Conservation (phyloP, 35 echinoderm and acorn worm species). For the Patiria miniata region DNA sequence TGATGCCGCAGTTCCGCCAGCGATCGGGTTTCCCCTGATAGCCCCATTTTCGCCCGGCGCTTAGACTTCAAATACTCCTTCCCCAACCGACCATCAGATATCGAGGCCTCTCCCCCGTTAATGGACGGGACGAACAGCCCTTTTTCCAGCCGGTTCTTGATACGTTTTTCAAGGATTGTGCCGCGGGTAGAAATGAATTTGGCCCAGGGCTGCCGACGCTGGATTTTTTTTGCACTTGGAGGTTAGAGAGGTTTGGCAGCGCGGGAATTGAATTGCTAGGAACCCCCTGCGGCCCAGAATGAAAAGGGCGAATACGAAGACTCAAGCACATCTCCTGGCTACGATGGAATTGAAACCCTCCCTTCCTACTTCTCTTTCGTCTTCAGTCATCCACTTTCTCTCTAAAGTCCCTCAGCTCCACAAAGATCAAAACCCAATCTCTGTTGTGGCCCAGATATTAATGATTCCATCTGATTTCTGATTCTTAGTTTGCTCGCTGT, state of each 20-base stretch:
- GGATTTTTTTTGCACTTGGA: slow-evolving; percentile 17
- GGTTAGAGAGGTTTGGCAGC: background rate
- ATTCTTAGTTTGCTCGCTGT: background rate
- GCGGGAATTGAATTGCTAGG: background rate
- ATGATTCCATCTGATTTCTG: background rate
- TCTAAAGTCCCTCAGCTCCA: too few relatives aligned
- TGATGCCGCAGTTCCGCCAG: slow-evolving; percentile 49
- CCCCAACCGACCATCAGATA: slow-evolving; percentile 9
- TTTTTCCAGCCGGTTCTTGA: slow-evolving; percentile 7
- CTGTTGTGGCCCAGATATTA: slow-evolving; percentile 21
- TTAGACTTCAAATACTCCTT: slow-evolving; percentile 25
- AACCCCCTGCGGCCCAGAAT: background rate
- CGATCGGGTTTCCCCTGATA: slow-evolving; percentile 41
- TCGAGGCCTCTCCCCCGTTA: slow-evolving; percentile 15
- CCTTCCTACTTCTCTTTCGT: background rate
- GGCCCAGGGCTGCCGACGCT: slow-evolving; percentile 22
- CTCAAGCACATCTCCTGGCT: slow-evolving; percentile 14
- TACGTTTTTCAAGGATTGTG: slow-evolving; percentile 24
- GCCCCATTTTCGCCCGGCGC: slow-evolving; percentile 37
- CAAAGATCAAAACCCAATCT: background rate
- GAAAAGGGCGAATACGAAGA: slow-evolving; percentile 4
- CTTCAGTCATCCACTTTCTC: background rate
- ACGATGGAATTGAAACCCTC: slow-evolving; percentile 7
- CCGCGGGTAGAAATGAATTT: background rate
- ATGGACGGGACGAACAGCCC: slow-evolving; percentile 9